Evolutionary conservation across 2,888 invertebrate species (phyloP).

Genomic region (Rhamphomyia laevipes): DNA sequence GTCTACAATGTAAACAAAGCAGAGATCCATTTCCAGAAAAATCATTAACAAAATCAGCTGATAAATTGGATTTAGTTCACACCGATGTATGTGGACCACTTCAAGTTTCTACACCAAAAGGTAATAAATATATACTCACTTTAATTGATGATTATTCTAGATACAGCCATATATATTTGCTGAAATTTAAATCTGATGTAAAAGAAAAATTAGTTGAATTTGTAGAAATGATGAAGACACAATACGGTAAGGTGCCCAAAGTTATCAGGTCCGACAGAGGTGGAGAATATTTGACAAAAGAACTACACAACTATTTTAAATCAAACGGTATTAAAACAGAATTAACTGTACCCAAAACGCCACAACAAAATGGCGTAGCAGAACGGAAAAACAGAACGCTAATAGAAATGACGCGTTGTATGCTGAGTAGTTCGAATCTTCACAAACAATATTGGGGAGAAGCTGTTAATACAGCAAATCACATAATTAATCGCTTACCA

Average conservation of each 20-base stretch:
- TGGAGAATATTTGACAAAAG: constrained; percentile 19
- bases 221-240: constrained; percentile 5
- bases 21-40: constrained; percentile 17
- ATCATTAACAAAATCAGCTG: constrained; percentile 7
- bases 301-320: constrained; percentile 13
- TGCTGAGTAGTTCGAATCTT: constrained; percentile 12
- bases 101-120: constrained; percentile 16
- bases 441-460: constrained; percentile 1
- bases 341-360: constrained; percentile 15
- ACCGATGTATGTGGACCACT: constrained; percentile 25
- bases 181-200: constrained; percentile 12
- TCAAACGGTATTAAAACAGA: constrained; percentile 18
- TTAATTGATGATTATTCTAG: constrained; percentile 24
- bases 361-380: constrained; percentile 21
- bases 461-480: constrained; percentile 5
- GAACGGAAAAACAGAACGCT: constrained; percentile 17
- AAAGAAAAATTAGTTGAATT: constrained; percentile 2
- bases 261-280: constrained; percentile 9
- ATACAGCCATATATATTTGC: constrained; percentile 17
- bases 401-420: constrained; percentile 17
- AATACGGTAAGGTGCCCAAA: constrained; percentile 4
- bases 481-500: constrained; percentile 1
- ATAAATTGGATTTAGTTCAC: constrained; percentile 20
- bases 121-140: constrained; percentile 20
- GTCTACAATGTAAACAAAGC: constrained; percentile 17